Percentiles rank a stretch among this genome's conserved stretches.
phyloP scores from a whole-genome alignment of 2,113 vertebrate genomes.

The Prunella fulvescens region DNA sequence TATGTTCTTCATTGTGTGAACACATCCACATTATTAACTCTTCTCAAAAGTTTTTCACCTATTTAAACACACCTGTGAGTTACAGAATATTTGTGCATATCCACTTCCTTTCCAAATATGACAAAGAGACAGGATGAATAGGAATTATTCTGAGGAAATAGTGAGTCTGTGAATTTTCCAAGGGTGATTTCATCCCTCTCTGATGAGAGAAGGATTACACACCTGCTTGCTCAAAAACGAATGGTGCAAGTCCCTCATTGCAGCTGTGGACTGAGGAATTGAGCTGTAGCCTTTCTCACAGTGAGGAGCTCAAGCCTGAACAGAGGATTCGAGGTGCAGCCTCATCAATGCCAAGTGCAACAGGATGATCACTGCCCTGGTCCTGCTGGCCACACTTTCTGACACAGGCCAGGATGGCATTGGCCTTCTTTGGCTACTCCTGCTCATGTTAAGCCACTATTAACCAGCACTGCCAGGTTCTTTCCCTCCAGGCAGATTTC shows the following conservation, averaged over 20 bases:
- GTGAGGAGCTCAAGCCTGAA: not conserved
- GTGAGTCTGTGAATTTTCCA: not conserved
- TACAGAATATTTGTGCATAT: not conserved
- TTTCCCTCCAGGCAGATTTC: not conserved
- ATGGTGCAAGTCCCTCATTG: not conserved
- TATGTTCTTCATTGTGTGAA: not conserved
- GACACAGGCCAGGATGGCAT: not conserved
- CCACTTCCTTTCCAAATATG: not conserved
- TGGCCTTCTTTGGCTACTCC: not conserved
- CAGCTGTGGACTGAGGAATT: not conserved
- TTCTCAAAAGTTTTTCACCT: not conserved
- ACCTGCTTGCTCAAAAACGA: not conserved
- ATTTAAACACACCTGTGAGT: not conserved
- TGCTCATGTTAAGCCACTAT: fast-evolving
- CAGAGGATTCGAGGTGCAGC: fast-evolving
- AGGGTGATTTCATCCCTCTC: not conserved
- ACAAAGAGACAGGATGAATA: not conserved
- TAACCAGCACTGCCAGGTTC: not conserved
- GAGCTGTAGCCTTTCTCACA: not conserved
- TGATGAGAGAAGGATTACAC: not conserved
- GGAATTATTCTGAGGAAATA: not conserved
- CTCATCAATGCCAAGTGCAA: not conserved
- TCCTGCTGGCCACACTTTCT: not conserved
- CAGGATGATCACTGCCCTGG: not conserved
- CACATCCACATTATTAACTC: not conserved